These are phyloP conservation scores for Chloroceryle inda DNA, from an alignment of 2,797 vertebrate species.

Conservation along the genomic window DNA sequence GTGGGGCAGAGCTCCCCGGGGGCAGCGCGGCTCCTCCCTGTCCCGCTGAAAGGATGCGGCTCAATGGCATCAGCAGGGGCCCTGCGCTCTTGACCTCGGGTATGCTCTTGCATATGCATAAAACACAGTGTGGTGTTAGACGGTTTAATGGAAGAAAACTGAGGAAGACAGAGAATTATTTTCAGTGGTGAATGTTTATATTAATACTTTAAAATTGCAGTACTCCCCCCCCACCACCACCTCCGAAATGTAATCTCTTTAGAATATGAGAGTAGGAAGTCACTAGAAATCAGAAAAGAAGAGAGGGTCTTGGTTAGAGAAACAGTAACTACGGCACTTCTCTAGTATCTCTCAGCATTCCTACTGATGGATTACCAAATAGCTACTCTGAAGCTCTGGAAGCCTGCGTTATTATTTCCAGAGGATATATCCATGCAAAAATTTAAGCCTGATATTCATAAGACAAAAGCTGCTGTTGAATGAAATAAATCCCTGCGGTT, in stretches of 20 bases:
- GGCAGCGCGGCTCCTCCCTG: neutral
- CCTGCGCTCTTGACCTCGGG: neutral
- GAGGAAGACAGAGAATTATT: neutral
- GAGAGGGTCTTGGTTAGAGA: neutral
- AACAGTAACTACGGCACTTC: neutral
- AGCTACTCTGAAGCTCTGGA: neutral
- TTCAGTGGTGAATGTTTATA: neutral
- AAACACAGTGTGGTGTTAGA: neutral
- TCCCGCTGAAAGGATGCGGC: rapidly evolving
- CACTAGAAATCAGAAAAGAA: neutral
- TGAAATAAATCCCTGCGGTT: neutral
- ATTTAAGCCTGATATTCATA: neutral
- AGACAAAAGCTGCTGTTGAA: neutral
- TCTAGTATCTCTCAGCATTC: neutral
- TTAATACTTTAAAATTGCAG: too few relatives aligned
- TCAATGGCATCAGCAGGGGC: neutral
- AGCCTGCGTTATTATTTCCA: neutral
- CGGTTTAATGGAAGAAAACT: neutral
- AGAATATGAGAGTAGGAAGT: neutral
- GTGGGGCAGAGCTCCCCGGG: neutral
- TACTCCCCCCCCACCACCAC: too few relatives aligned
- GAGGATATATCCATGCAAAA: neutral
- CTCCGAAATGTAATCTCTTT: neutral
- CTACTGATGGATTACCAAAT: neutral
- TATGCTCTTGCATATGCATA: neutral